phyloP scores from a whole-genome alignment of 2,797 vertebrate species.

The Telmatherina bonti region DNA sequence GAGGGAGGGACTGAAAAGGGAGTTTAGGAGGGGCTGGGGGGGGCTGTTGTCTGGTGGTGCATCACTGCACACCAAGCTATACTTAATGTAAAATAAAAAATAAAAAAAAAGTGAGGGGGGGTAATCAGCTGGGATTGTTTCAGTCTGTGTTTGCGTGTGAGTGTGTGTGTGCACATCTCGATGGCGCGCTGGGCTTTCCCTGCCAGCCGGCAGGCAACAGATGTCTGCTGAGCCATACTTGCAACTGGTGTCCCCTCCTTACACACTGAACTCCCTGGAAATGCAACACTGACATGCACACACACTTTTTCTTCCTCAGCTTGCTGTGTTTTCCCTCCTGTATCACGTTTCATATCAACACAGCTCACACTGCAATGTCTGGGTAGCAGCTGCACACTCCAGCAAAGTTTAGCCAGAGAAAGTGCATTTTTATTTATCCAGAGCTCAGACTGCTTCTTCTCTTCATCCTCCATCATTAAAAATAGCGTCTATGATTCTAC shows the following conservation, averaged over 20 bases:
- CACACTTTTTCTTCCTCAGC: neutral
- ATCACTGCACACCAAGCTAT: conserved; percentile 18
- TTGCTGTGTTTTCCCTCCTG: neutral
- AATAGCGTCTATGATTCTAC: neutral
- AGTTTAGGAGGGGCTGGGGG: neutral
- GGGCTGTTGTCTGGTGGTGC: conserved; percentile 28
- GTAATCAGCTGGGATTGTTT: conserved; percentile 22
- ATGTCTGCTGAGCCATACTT: conserved; percentile 68
- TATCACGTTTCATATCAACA: conserved; percentile 23
- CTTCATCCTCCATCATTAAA: neutral
- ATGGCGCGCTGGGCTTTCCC: conserved; percentile 44
- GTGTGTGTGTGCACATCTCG: conserved; percentile 13
- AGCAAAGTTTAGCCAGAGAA: neutral
- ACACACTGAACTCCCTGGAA: conserved; percentile 7
- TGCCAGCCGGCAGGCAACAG: conserved; percentile 74
- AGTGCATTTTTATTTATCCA: fast-evolving
- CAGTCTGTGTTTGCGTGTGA: conserved; percentile 1
- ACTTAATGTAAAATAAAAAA: conserved; percentile 28
- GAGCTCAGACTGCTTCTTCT: no score
- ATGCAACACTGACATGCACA: conserved; percentile 24
- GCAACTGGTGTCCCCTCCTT: conserved; percentile 60
- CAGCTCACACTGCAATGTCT: neutral
- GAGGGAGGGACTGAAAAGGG: neutral
- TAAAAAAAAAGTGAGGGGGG: neutral
- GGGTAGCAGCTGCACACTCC: neutral